phyloP scores from a whole-genome alignment of 1,140 invertebrate genomes.

The Drosophila busckii region DNA sequence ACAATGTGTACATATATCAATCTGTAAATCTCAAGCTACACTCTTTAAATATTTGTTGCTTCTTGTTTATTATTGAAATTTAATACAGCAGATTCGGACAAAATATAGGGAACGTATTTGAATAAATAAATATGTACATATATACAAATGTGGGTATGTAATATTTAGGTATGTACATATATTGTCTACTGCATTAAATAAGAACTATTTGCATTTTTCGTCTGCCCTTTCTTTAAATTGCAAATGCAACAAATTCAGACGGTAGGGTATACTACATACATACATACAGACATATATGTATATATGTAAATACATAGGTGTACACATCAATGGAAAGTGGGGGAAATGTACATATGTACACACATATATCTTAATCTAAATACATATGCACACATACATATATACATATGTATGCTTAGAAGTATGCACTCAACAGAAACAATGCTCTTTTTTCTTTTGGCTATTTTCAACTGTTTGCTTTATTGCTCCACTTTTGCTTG shows the following conservation, averaged over 20 bases:
- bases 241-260: conserved; percentile 18
- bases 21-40: conserved; percentile 14
- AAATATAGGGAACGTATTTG: no score
- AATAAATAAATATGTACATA: no score
- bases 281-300: background rate
- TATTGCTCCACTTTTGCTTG: conserved; percentile 75
- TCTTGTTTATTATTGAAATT: conserved; percentile 58
- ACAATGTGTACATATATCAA: no score
- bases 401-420: conserved; percentile 4
- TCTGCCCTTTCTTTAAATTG: conserved; percentile 24
- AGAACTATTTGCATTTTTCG: conserved; percentile 44
- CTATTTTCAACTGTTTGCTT: conserved; percentile 56
- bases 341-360: conserved; percentile 13
- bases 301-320: no score
- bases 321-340: no score
- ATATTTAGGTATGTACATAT: conserved; percentile 2
- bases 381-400: background rate
- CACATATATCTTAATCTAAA: no score
- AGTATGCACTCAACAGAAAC: conserved; percentile 46
- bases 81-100: conserved; percentile 36
- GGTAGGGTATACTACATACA: background rate
- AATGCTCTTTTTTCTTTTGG: conserved; percentile 34
- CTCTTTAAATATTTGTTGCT: conserved; percentile 16
- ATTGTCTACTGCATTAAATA: conserved; percentile 11
- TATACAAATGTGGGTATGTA: no score